These are phyloP conservation scores for Ochropleura leucogaster DNA, from an alignment of 2,888 invertebrate species.

Conservation along the genomic window DNA sequence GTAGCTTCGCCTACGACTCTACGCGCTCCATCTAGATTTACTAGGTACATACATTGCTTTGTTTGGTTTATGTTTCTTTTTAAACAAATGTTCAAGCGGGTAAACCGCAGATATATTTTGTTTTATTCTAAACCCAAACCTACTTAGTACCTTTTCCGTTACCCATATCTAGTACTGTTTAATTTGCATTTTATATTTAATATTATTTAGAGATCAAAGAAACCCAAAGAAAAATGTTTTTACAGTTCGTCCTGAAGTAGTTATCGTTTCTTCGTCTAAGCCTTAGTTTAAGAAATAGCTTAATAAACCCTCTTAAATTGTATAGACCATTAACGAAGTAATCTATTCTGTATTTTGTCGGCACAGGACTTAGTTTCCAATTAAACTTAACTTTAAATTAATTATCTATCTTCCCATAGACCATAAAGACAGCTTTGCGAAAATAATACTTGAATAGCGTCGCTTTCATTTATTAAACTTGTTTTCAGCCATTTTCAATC, in stretches of 20 bases:
- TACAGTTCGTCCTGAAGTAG: constrained; percentile 10
- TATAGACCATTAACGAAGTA: constrained; percentile 29
- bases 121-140: neutral
- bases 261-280: constrained; percentile 5
- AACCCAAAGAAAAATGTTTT: neutral
- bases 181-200: neutral
- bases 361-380: constrained; percentile 25
- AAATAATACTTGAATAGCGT: constrained; percentile 20
- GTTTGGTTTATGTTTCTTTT: neutral
- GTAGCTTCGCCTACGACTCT: neutral
- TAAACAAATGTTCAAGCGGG: neutral
- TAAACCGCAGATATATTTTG: neutral
- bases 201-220: neutral
- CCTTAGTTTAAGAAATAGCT: constrained; percentile 10
- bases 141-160: neutral
- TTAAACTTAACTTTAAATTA: constrained; percentile 41
- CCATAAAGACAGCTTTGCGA: constrained; percentile 12
- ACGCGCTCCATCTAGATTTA: no score
- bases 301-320: constrained; percentile 14
- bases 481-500: constrained; percentile 10
- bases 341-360: constrained; percentile 32
- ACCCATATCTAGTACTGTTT: no score
- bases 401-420: constrained; percentile 36
- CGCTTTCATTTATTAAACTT: constrained; percentile 25
- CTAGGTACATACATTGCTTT: neutral